Conservation (phyloP, 2,113 vertebrate genomes). For the Bubo blakistoni region DNA sequence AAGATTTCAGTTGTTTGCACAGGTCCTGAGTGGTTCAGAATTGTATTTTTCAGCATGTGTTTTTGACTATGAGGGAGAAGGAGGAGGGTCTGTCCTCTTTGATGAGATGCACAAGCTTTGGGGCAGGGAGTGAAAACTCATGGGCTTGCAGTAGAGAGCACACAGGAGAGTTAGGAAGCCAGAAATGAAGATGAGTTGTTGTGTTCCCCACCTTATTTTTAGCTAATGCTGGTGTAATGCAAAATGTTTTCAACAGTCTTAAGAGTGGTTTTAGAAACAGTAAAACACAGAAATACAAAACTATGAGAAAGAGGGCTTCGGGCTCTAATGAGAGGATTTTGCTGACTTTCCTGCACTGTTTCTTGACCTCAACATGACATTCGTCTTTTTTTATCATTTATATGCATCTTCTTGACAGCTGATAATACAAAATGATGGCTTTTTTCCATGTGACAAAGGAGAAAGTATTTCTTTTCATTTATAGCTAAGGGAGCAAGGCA, state of each 20-base stretch:
- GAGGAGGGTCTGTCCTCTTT: neutral
- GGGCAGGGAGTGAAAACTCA: neutral
- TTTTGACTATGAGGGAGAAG: neutral
- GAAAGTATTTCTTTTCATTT: neutral
- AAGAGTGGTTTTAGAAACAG: neutral
- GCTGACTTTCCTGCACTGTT: neutral
- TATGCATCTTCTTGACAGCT: neutral
- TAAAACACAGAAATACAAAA: neutral
- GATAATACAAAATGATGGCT: neutral
- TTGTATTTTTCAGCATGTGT: neutral
- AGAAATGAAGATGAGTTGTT: neutral
- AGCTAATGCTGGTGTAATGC: neutral
- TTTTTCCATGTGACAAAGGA: neutral
- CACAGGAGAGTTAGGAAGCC: neutral
- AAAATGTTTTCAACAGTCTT: neutral
- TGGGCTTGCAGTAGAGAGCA: neutral
- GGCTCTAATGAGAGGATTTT: neutral
- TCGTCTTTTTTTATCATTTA: neutral
- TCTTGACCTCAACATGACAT: fast-evolving
- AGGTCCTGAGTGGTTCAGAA: neutral
- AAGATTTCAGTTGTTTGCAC: neutral
- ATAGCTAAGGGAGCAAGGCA: neutral
- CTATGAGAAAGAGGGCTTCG: neutral
- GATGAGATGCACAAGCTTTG: neutral
- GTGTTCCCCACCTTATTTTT: neutral